A percentile compares a stretch with the other conserved stretches of the same genome.
phyloP scores from a whole-genome alignment of 2,888 invertebrate species.

The Pseudoips prasinana region DNA sequence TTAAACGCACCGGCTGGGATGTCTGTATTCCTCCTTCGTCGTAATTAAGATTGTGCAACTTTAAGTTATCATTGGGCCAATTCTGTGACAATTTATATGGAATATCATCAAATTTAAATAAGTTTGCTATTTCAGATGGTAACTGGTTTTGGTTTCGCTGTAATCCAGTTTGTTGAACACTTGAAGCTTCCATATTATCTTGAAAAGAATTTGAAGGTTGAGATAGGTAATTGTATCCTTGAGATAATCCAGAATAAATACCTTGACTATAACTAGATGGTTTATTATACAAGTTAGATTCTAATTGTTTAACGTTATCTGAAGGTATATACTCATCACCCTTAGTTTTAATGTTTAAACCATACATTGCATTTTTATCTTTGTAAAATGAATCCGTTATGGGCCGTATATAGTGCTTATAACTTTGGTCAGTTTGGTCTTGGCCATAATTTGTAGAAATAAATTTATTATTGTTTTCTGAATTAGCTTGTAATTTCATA shows the following conservation, averaged over 20 bases:
- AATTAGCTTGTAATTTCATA: constrained; percentile 35
- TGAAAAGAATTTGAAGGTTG: constrained; percentile 47
- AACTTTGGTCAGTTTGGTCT: constrained; percentile 54
- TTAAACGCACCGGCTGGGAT: constrained; percentile 59
- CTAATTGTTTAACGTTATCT: constrained; percentile 51
- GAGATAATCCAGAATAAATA: constrained; percentile 40
- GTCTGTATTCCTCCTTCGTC: constrained; percentile 59
- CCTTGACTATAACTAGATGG: constrained; percentile 48
- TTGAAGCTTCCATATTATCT: constrained; percentile 51
- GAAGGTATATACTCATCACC: constrained; percentile 47
- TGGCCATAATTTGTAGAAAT: constrained; percentile 48
- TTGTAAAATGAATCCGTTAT: constrained; percentile 66
- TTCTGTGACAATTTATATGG: constrained; percentile 64
- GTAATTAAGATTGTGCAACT: constrained; percentile 55
- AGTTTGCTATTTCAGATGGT: constrained; percentile 50
- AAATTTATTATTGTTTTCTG: constrained; percentile 46
- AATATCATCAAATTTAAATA: constrained; percentile 67
- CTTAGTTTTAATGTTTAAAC: constrained; percentile 62
- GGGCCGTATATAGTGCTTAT: constrained; percentile 58
- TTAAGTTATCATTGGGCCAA: constrained; percentile 47
- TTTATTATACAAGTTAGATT: constrained; percentile 49
- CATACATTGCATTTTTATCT: constrained; percentile 67
- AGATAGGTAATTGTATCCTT: constrained; percentile 42
- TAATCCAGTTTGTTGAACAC: constrained; percentile 46
- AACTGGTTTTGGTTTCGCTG: constrained; percentile 48